Base-by-base conservation (phyloP, 2,888 invertebrate genomes). In the Orthosia cruda region DNA sequence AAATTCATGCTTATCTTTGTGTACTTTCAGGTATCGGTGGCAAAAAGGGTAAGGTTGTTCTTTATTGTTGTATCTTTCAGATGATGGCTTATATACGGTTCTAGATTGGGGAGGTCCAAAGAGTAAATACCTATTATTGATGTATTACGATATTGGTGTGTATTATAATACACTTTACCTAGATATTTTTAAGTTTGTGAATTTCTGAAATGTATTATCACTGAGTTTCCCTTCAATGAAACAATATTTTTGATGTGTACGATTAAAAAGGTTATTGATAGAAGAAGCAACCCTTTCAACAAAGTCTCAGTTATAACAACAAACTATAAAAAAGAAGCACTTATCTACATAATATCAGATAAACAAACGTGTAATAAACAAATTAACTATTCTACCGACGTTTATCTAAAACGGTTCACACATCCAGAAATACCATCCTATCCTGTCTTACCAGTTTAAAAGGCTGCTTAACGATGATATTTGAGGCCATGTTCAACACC, bases 401-500 rank as follows among this genome's bases (percentile, higher is more conserved):
- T 63, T 54, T 77, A 63, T 63, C n/a, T 50, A 15, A 52, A 71
- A n/a, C 15, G 4, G 45, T 72, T 40, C 49, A 52, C 50, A 47
- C 13, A 64, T 65, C 55, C 54, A 26, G 32, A 61, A 47, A 70
- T 67, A 75, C 18, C 55, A 57, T 55, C n/a, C 4, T 23, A 40
- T 57, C 57, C 50, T 13, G 52, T n/a, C 4, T 20, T 58, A 65
- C 54, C 68, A 32, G 74, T 74, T 74, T 52, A 47, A 65, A 61
- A 58, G 32, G 9, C 71, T 64, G 70, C 64, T 69, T 70, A 72
- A 79, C 54, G 72, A 73, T 70, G 69, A 57, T 61, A 71, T 76
- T 76, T 66, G 61, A 49, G 50, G 40, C 65, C n/a, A 71, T 80
- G 84, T 84, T 55, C 49, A 78, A 75, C 80, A 78, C 71, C 77